phyloP scores from a whole-genome alignment of 2,888 invertebrate genomes.

The Cheilosia grossa region DNA sequence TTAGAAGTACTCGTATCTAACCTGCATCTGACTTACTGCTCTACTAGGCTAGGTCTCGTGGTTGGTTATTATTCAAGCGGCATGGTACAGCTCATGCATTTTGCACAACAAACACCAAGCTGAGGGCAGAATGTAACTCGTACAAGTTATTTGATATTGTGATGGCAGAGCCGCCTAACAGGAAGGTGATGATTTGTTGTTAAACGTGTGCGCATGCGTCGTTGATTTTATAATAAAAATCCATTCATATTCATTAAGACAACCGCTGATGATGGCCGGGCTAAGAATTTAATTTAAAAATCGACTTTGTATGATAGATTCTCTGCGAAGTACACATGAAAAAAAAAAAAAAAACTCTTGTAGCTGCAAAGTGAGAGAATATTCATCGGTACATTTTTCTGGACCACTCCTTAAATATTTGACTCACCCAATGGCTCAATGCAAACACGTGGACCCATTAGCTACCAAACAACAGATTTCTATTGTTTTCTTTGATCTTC shows the following conservation, averaged over 20 bases:
- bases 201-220: conserved; percentile 66
- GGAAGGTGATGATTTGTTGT: conserved; percentile 72
- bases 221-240: conserved; percentile 21
- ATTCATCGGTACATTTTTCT: conserved; percentile 7
- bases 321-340: neutral
- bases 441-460: conserved; percentile 71
- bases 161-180: conserved; percentile 28
- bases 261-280: neutral
- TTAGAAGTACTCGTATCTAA: conserved; percentile 28
- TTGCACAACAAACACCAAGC: conserved; percentile 24
- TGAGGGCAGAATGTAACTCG: conserved; percentile 48
- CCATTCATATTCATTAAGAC: conserved; percentile 9
- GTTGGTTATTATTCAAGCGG: conserved; percentile 48
- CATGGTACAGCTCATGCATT: conserved; percentile 54
- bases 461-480: conserved; percentile 75
- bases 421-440: conserved; percentile 45
- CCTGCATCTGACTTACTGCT: conserved; percentile 59
- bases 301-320: neutral
- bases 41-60: conserved; percentile 28
- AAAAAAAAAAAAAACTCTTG: conserved; percentile 2
- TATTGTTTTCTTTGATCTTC: conserved; percentile 75
- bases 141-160: conserved; percentile 56
- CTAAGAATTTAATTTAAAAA: neutral
- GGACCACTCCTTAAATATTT: conserved; percentile 61
- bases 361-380: conserved; percentile 7